Base-by-base conservation (phyloP, 2,888 invertebrate species). In the Cecidostiba fungosa region DNA sequence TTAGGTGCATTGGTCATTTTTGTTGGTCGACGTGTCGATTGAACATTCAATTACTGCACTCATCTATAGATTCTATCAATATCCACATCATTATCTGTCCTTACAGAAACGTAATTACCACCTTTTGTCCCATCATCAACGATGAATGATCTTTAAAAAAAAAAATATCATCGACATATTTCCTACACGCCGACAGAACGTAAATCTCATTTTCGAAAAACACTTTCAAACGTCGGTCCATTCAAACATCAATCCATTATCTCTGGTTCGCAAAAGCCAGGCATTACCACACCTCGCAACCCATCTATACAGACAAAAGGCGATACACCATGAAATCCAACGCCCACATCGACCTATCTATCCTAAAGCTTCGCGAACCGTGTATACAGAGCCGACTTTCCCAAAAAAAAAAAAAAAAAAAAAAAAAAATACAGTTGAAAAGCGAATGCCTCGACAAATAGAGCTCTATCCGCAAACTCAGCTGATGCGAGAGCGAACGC, bases 391-490 rank as follows among this genome's bases (percentile, higher is more conserved):
- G 14, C 12, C 29, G 39, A 39, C 62, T 66, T 78, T 82, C 59
- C 77, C 62, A 73, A 85, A n/a, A n/a, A n/a, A n/a, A n/a, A n/a
- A n/a, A n/a, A n/a, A n/a, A n/a, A n/a, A n/a, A n/a, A n/a, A n/a
- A n/a, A n/a, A n/a, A n/a, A n/a, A n/a, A n/a, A 82, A 79, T 43
- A 29, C 39, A 29, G 59, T 47, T 80, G 76, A 74, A 62, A 26
- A 43, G 39, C 32, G 32, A 83, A 80, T 72, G 29, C 62, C 39
- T 83, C 26, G 62, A 50, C 80, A 86, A 86, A 86, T 80, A 86
- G 79, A 70, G 47, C 36, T 72, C 50, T 77, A 70, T 80, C 80
- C 77, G 72, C 70, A 85, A 84, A 76, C 76, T 83, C 23, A 14
- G 23, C 43, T 23, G 4, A 12, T 29, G 4, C n/a, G 39, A 39